These are phyloP conservation scores for Pelosia muscerda DNA, from an alignment of 2,888 invertebrate genomes.

Conservation along the genomic window DNA sequence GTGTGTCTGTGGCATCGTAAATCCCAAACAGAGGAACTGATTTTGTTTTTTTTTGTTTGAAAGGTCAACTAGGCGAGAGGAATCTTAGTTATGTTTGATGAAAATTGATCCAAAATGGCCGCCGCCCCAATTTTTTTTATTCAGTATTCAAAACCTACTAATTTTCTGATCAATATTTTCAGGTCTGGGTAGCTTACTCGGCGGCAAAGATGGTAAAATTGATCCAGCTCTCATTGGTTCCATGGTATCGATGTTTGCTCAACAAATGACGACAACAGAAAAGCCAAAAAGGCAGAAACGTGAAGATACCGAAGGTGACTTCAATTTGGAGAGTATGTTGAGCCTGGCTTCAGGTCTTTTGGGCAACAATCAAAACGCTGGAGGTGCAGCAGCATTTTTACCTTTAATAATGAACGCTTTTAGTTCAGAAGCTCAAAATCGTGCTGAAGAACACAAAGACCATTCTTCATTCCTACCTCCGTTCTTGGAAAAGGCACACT, in stretches of 20 bases:
- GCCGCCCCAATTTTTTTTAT: not conserved
- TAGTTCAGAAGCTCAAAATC: conserved; percentile 87
- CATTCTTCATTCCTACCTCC: conserved; percentile 91
- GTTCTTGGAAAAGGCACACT: conserved; percentile 88
- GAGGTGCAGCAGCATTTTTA: conserved; percentile 81
- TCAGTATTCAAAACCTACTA: not conserved
- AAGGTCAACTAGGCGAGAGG: too few species aligned
- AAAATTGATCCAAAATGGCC: too few species aligned
- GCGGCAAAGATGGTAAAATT: conserved; percentile 87
- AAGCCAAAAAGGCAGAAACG: conserved; percentile 63
- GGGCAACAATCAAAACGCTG: conserved; percentile 71
- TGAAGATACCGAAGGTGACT: conserved; percentile 67
- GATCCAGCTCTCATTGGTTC: conserved; percentile 84
- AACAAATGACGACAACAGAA: conserved; percentile 68
- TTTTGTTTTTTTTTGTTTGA: too few species aligned
- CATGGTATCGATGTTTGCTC: conserved; percentile 81
- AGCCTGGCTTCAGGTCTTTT: conserved; percentile 86
- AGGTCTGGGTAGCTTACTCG: conserved; percentile 86
- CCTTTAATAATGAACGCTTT: conserved; percentile 90
- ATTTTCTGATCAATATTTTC: conserved; percentile 36
- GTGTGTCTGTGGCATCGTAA: too few species aligned
- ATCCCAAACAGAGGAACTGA: too few species aligned
- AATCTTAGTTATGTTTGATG: too few species aligned
- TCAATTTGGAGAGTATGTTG: conserved; percentile 85
- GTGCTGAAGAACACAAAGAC: conserved; percentile 88